Evolutionary conservation across 2,797 vertebrate species (phyloP).

Genomic region (Jordanella pulchra): DNA sequence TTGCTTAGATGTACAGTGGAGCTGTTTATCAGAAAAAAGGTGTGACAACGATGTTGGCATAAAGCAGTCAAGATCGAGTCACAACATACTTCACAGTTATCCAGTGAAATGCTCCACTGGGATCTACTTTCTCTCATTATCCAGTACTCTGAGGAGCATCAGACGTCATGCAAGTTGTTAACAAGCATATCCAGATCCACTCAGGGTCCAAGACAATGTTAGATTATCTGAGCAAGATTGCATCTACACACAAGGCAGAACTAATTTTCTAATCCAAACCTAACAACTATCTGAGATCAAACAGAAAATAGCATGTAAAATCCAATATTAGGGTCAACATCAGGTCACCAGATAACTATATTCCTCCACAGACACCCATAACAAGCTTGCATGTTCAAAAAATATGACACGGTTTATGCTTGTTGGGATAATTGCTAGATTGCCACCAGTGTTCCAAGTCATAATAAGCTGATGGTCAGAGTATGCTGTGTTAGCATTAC

Average conservation of each 20-base stretch:
- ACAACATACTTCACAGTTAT: slow-evolving; percentile 1
- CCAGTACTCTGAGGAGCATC: background rate
- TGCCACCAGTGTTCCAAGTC: slow-evolving; percentile 33
- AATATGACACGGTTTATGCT: slow-evolving; percentile 17
- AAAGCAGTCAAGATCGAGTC: slow-evolving; percentile 14
- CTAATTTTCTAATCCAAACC: background rate
- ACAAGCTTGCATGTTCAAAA: slow-evolving; percentile 1
- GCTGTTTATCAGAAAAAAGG: slow-evolving; percentile 10
- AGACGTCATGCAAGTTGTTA: background rate
- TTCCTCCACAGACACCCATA: background rate
- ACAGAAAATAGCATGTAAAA: background rate
- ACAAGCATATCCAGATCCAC: background rate
- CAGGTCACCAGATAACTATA: background rate
- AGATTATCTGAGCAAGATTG: background rate
- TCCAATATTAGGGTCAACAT: slow-evolving; percentile 2
- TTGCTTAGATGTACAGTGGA: background rate
- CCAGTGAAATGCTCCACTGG: slow-evolving; percentile 10
- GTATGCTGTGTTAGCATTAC: slow-evolving; percentile 33
- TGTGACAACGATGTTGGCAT: slow-evolving; percentile 5
- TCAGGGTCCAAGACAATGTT: background rate
- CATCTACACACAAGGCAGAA: background rate
- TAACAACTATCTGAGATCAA: slow-evolving; percentile 1
- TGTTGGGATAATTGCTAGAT: slow-evolving; percentile 6
- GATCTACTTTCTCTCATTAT: slow-evolving; percentile 1
- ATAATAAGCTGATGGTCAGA: slow-evolving; percentile 40